These are phyloP conservation scores for Drosophila ezoana DNA, from an alignment of 2,888 invertebrate genomes.

Conservation along the genomic window DNA sequence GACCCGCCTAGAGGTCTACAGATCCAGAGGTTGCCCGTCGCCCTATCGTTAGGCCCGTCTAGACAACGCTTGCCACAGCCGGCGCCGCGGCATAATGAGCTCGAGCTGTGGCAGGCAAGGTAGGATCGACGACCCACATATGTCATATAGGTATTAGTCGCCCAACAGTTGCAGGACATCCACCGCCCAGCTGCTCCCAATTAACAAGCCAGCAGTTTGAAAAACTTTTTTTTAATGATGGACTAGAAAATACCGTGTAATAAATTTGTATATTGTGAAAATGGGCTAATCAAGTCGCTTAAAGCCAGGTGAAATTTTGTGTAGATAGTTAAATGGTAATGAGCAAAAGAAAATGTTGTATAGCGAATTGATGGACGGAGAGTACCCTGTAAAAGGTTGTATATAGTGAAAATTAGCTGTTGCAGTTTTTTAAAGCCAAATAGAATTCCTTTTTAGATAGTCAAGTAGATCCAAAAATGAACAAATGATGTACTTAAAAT, in stretches of 20 bases:
- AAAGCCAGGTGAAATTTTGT: too few relatives aligned
- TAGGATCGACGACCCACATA: constrained; percentile 11
- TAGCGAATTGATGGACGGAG: too few relatives aligned
- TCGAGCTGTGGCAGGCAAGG: constrained; percentile 7
- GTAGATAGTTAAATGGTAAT: too few relatives aligned
- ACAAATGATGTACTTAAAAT: too few relatives aligned
- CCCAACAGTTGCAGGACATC: constrained; percentile 37
- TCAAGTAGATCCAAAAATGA: too few relatives aligned
- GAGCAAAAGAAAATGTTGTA: too few relatives aligned
- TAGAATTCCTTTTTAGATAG: too few relatives aligned
- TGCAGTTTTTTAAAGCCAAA: too few relatives aligned
- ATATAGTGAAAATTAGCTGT: too few relatives aligned
- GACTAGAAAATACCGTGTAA: constrained; percentile 8
- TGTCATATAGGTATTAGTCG: constrained; percentile 16
- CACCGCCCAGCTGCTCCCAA: constrained; percentile 63
- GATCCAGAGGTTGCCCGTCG: neutral
- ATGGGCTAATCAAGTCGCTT: neutral
- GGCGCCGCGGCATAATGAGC: constrained; percentile 64
- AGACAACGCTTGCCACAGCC: constrained; percentile 46
- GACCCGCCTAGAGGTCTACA: constrained; percentile 1
- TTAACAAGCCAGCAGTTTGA: constrained; percentile 61
- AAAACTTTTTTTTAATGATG: neutral
- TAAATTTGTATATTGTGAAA: neutral
- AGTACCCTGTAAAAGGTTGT: too few relatives aligned
- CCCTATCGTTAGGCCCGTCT: constrained; percentile 59